phyloP scores from a whole-genome alignment of 2,888 invertebrate genomes.

The Neelides folsomi region DNA sequence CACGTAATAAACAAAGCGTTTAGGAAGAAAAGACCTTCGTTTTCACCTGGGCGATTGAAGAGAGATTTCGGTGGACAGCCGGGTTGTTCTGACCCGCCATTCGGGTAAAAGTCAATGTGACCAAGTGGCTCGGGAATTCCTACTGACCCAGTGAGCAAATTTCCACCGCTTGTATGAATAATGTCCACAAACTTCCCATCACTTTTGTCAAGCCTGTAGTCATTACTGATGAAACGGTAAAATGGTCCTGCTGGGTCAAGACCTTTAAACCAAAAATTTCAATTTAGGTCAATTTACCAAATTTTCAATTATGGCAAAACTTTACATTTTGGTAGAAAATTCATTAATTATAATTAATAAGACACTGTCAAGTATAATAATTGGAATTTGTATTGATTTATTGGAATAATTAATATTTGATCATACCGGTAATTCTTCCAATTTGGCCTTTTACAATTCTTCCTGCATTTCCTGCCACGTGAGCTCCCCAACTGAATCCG shows the following conservation, averaged over 20 bases:
- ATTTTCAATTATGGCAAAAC: too few relatives aligned
- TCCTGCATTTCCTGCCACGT: conserved; percentile 21
- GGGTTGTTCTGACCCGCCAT: conserved; percentile 22
- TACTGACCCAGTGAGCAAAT: conserved; percentile 13
- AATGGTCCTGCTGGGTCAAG: conserved; percentile 25
- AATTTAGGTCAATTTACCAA: too few relatives aligned
- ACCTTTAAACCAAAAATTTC: conserved; percentile 9
- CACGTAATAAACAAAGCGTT: too few relatives aligned
- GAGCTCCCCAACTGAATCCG: conserved; percentile 22
- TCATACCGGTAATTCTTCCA: conserved; percentile 21
- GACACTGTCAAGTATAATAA: too few relatives aligned
- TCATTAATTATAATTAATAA: too few relatives aligned
- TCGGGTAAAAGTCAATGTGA: conserved; percentile 26
- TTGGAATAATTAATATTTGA: too few relatives aligned
- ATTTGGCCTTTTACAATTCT: conserved; percentile 14
- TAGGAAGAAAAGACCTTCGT: not conserved
- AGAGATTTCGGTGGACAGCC: conserved; percentile 21
- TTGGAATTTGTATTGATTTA: too few relatives aligned
- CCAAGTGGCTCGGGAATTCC: conserved; percentile 22
- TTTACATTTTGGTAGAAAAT: too few relatives aligned
- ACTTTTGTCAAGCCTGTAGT: conserved; percentile 18
- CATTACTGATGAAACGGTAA: conserved; percentile 18
- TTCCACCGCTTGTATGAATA: conserved; percentile 18
- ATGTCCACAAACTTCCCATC: conserved; percentile 26
- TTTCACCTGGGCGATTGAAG: not conserved